These are phyloP conservation scores for Oegoconia quadripuncta DNA, from an alignment of 2,888 invertebrate genomes.

Conservation along the genomic window DNA sequence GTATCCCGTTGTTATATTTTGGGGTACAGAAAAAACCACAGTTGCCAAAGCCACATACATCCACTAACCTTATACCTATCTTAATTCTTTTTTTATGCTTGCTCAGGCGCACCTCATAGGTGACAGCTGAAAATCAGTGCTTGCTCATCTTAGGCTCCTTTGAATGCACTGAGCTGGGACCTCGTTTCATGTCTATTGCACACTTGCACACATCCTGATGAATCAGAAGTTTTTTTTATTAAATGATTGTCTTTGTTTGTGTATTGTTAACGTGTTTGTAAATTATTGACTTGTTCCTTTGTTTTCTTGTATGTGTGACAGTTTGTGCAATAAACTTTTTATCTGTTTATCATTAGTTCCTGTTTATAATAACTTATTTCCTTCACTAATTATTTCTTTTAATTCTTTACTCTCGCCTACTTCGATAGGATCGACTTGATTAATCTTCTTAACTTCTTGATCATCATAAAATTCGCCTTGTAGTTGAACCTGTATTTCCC, in stretches of 20 bases:
- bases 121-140: too few species aligned
- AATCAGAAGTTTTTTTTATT: background rate
- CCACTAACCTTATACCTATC: too few species aligned
- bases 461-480: constrained; percentile 51
- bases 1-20: too few species aligned
- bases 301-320: too few species aligned
- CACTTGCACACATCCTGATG: too few species aligned
- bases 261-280: background rate
- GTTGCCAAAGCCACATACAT: too few species aligned
- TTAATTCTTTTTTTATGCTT: too few species aligned
- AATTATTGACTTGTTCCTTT: background rate
- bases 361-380: background rate
- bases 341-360: background rate
- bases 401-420: constrained; percentile 2
- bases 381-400: background rate
- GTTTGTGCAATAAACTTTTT: background rate
- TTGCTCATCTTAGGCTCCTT: too few species aligned
- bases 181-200: too few species aligned
- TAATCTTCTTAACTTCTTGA: constrained; percentile 44
- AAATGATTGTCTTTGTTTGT: background rate
- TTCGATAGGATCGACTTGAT: constrained; percentile 20
- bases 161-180: too few species aligned
- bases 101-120: too few species aligned
- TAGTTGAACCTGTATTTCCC: constrained; percentile 74
- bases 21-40: too few species aligned